phyloP scores from a whole-genome alignment of 2,888 invertebrate genomes.

The Eupeodes luniger region DNA sequence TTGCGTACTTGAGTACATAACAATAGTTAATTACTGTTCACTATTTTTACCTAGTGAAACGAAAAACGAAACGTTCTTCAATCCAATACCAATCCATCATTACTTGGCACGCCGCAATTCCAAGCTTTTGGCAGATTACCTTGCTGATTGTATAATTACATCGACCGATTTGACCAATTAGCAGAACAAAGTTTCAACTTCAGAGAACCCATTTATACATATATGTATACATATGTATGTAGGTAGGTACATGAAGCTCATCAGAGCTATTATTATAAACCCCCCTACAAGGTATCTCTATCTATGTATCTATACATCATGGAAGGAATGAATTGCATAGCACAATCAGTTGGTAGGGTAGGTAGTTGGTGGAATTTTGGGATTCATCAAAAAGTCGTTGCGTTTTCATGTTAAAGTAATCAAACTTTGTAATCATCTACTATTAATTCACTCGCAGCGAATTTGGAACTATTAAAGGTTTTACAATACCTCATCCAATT shows the following conservation, averaged over 20 bases:
- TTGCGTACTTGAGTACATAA: background rate
- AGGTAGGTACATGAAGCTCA: background rate
- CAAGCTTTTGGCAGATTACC: conserved; percentile 40
- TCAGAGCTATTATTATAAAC: conserved; percentile 1
- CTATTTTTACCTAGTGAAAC: background rate
- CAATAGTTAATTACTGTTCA: background rate
- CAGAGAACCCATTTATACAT: background rate
- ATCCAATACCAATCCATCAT: conserved; percentile 60
- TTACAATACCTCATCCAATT: conserved; percentile 34
- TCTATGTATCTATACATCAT: background rate
- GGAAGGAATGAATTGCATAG: background rate
- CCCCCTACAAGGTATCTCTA: background rate
- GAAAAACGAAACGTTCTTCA: conserved; percentile 12
- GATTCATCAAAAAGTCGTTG: conserved; percentile 34
- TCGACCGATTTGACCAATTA: conserved; percentile 67
- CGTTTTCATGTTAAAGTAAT: conserved; percentile 59
- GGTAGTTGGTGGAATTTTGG: background rate
- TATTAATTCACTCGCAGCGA: conserved; percentile 61
- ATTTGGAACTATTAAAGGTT: conserved; percentile 37
- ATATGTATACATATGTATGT: background rate
- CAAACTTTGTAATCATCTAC: conserved; percentile 72
- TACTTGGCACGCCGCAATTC: conserved; percentile 48
- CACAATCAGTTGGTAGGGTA: too few relatives aligned
- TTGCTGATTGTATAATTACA: conserved; percentile 58
- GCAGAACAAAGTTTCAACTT: conserved; percentile 20